phyloP scores from a whole-genome alignment of 2,113 vertebrate genomes.

The Spilogale gracilis region DNA sequence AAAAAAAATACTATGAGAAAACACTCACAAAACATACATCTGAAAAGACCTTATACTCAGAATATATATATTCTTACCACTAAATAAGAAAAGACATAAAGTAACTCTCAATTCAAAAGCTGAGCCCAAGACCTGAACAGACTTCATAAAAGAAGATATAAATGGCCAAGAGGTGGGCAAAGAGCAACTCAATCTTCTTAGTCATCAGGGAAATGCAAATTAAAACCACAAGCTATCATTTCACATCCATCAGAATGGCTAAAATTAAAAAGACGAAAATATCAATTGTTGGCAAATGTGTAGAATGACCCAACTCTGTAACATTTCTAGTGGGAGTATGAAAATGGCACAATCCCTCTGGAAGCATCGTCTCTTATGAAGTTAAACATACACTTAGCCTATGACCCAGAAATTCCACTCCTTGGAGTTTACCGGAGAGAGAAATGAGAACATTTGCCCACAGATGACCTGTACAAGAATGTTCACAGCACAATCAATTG shows the following conservation, averaged over 20 bases:
- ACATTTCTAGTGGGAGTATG: not conserved
- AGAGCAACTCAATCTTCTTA: not conserved
- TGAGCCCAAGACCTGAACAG: not conserved
- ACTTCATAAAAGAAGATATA: slow-evolving; percentile 19
- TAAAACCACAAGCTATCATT: not conserved
- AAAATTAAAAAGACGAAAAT: slow-evolving; percentile 51
- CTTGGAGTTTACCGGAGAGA: slow-evolving; percentile 63
- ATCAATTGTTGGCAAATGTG: not conserved
- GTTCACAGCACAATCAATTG: not conserved
- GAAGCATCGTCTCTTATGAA: slow-evolving; percentile 53
- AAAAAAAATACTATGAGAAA: not conserved
- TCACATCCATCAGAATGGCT: not conserved
- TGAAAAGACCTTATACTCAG: not conserved
- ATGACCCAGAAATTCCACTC: slow-evolving; percentile 68
- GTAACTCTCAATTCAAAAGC: not conserved
- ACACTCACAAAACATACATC: slow-evolving; percentile 20
- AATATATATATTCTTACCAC: not conserved
- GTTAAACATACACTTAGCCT: slow-evolving; percentile 67
- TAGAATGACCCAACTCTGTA: not conserved
- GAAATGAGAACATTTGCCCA: slow-evolving; percentile 62
- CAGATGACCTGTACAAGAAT: slow-evolving; percentile 24
- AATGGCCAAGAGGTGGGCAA: not conserved
- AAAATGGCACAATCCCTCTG: not conserved
- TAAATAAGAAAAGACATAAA: slow-evolving; percentile 9
- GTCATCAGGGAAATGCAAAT: not conserved